Evolutionary conservation across 2,797 vertebrate species (phyloP).

Genomic region (Malacoctenus gilli): DNA sequence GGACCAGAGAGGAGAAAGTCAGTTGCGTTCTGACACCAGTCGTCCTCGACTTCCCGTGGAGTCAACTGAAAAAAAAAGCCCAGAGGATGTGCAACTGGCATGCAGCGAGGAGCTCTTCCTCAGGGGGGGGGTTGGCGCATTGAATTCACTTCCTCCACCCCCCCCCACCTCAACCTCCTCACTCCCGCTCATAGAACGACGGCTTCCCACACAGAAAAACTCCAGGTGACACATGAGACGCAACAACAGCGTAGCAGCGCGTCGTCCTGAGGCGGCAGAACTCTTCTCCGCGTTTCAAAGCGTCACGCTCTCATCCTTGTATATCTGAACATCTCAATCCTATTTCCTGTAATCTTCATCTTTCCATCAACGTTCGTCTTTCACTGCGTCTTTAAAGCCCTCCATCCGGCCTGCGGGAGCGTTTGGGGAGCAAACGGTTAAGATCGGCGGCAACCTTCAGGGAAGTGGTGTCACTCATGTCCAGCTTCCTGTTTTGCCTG

Average conservation of each 20-base stretch:
- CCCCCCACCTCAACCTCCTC: slow-evolving; percentile 33
- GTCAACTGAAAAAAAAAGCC: slow-evolving; percentile 61
- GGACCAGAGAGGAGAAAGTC: slow-evolving; percentile 26
- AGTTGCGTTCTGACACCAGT: slow-evolving; percentile 41
- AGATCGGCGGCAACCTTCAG: slow-evolving; percentile 53
- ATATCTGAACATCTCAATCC: too few relatives aligned
- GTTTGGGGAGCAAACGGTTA: slow-evolving; percentile 62
- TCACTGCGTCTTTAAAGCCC: background rate
- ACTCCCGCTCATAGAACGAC: too few relatives aligned
- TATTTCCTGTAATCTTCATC: too few relatives aligned
- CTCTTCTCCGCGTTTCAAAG: slow-evolving; percentile 34
- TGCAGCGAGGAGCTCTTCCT: slow-evolving; percentile 69
- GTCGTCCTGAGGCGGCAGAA: slow-evolving; percentile 43
- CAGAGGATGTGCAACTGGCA: slow-evolving; percentile 76
- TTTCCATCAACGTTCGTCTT: too few relatives aligned
- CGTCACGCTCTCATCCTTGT: too few relatives aligned
- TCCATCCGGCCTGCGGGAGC: background rate
- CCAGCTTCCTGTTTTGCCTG: slow-evolving; percentile 76
- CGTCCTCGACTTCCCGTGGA: slow-evolving; percentile 75
- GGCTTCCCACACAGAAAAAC: slow-evolving; percentile 75
- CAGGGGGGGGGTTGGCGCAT: slow-evolving; percentile 55
- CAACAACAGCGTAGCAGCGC: slow-evolving; percentile 36
- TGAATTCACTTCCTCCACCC: slow-evolving; percentile 61
- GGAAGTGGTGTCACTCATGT: slow-evolving; percentile 66
- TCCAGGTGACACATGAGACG: slow-evolving; percentile 90